Percentiles rank a stretch among this genome's conserved stretches.
Conservation (phyloP, 2,113 vertebrate genomes). For the Pyrgilauda ruficollis region DNA sequence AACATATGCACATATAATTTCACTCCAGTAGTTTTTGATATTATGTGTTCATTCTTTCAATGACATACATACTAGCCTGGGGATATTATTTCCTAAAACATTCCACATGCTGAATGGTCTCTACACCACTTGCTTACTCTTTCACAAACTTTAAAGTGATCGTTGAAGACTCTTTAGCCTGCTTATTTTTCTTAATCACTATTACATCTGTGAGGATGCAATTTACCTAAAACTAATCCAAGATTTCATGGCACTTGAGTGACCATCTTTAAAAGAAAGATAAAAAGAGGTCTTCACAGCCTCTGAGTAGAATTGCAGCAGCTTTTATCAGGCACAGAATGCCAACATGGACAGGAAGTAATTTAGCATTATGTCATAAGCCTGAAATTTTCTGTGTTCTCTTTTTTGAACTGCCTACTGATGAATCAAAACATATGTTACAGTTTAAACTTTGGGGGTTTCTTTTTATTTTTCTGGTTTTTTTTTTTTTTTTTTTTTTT, state of each 20-base stretch:
- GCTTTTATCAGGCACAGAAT: neutral
- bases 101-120: neutral
- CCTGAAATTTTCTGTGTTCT: neutral
- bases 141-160: neutral
- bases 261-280: neutral
- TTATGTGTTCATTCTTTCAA: neutral
- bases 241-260: neutral
- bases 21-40: neutral
- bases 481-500: neutral
- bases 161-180: neutral
- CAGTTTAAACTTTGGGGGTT: neutral
- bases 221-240: neutral
- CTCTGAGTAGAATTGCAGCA: neutral
- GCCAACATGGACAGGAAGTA: neutral
- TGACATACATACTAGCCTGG: neutral
- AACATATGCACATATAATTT: neutral
- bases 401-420: neutral
- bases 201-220: neutral
- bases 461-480: too few relatives aligned
- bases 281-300: neutral
- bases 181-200: neutral
- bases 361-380: neutral
- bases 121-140: neutral
- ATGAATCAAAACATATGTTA: neutral
- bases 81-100: neutral